Evolutionary conservation across 2,888 invertebrate genomes (phyloP).

Genomic region (Oligia latruncula): DNA sequence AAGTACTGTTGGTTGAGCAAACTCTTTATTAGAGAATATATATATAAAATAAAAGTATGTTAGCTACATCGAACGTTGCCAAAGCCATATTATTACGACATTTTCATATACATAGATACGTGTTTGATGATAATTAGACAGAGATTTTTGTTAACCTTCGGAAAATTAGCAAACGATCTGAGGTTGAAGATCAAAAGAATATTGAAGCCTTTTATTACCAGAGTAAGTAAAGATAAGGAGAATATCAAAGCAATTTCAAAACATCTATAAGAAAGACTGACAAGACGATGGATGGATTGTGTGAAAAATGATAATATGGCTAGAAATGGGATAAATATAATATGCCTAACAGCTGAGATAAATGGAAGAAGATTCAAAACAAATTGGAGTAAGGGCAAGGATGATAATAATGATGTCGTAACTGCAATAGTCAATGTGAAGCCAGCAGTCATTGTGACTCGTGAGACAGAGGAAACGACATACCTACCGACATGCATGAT

Average conservation of each 20-base stretch:
- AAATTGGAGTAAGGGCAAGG: neutral
- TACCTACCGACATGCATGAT: neutral
- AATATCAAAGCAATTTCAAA: too few relatives aligned
- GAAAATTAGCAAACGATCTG: neutral
- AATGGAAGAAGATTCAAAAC: neutral
- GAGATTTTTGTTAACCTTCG: neutral
- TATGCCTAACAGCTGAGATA: neutral
- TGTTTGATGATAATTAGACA: constrained; percentile 2
- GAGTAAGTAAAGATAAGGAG: too few relatives aligned
- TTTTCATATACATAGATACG: neutral
- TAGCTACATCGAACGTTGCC: neutral
- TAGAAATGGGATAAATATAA: neutral
- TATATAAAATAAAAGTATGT: neutral
- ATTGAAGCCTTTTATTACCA: neutral
- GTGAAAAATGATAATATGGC: neutral
- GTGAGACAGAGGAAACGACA: constrained; percentile 19
- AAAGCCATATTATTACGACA: neutral
- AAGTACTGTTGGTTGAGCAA: constrained; percentile 19
- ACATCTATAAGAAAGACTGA: neutral
- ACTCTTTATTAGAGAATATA: neutral
- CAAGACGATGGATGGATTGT: neutral
- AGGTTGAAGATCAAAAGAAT: neutral
- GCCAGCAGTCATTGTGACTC: neutral
- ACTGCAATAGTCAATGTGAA: neutral
- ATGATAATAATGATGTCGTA: neutral